Conservation (phyloP, 2,797 vertebrate genomes). For the Leptoclinus maculatus region DNA sequence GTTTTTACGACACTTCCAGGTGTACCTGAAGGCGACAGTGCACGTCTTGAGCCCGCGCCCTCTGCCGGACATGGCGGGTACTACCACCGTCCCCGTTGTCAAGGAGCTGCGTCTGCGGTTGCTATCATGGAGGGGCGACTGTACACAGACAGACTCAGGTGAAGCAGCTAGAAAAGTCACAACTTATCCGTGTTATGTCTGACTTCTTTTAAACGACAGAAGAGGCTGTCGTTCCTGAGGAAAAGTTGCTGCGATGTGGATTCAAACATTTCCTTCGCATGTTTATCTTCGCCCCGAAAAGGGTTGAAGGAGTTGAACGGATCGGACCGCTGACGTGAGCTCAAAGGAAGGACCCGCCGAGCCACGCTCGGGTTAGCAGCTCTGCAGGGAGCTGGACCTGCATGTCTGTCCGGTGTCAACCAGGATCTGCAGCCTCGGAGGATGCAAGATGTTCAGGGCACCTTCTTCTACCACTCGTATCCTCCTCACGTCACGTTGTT, state of each 20-base stretch:
- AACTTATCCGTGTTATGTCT: not conserved
- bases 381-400: constrained; percentile 13
- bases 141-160: constrained; percentile 38
- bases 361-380: constrained; percentile 11
- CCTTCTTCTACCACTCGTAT: constrained; percentile 79
- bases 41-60: not conserved
- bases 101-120: constrained; percentile 79
- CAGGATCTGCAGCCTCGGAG: constrained; percentile 22
- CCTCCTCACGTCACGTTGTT: constrained; percentile 45
- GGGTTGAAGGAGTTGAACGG: constrained; percentile 17
- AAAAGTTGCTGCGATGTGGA: not conserved
- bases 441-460: constrained; percentile 74
- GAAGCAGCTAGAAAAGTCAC: not conserved
- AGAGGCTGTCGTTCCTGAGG: fast-evolving
- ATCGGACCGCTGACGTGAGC: constrained; percentile 11
- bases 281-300: constrained; percentile 21
- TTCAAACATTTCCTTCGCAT: not conserved
- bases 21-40: constrained; percentile 44
- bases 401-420: constrained; percentile 16
- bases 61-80: constrained; percentile 47
- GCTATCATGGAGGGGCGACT: constrained; percentile 48
- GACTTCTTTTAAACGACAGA: not conserved
- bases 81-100: constrained; percentile 62
- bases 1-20: not conserved
- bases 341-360: not conserved